A percentile compares a stretch with the other conserved stretches of the same genome.
phyloP scores from a whole-genome alignment of 2,888 invertebrate species.

The Xestia sexstrigata region DNA sequence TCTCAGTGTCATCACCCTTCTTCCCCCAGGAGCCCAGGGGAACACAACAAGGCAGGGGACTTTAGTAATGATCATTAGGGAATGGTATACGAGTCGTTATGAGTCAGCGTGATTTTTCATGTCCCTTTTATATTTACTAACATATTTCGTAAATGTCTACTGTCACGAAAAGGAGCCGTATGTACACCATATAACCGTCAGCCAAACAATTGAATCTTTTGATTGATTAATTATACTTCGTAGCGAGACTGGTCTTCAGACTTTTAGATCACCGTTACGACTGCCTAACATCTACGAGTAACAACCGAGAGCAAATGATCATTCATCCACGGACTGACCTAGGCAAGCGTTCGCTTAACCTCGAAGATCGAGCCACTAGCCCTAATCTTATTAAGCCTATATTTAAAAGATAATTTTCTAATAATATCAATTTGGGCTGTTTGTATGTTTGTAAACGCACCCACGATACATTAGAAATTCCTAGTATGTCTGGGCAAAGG shows the following conservation, averaged over 20 bases:
- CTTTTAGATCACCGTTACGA: neutral
- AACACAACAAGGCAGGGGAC: conserved; percentile 33
- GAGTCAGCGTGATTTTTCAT: conserved; percentile 52
- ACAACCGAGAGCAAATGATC: neutral
- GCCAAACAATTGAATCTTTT: neutral
- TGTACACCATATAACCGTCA: neutral
- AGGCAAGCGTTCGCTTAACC: neutral
- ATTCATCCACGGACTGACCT: neutral
- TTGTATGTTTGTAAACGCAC: neutral
- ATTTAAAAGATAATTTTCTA: no score
- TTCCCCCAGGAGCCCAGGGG: conserved; percentile 7
- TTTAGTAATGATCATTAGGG: conserved; percentile 43
- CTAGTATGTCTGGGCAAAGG: no score
- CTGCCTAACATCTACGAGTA: neutral
- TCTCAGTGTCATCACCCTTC: conserved; percentile 32
- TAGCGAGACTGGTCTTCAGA: neutral
- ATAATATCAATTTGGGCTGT: neutral
- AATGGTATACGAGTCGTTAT: conserved; percentile 29
- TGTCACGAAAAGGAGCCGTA: neutral
- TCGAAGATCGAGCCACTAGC: neutral
- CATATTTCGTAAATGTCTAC: neutral
- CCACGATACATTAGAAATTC: neutral
- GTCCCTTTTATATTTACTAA: conserved; percentile 16
- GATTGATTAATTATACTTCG: neutral
- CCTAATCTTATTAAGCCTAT: neutral